Evolutionary conservation across 2,888 invertebrate genomes (phyloP), one percentile per base, ranked within the genome.

Genomic region (Dicyrtomina minuta): DNA sequence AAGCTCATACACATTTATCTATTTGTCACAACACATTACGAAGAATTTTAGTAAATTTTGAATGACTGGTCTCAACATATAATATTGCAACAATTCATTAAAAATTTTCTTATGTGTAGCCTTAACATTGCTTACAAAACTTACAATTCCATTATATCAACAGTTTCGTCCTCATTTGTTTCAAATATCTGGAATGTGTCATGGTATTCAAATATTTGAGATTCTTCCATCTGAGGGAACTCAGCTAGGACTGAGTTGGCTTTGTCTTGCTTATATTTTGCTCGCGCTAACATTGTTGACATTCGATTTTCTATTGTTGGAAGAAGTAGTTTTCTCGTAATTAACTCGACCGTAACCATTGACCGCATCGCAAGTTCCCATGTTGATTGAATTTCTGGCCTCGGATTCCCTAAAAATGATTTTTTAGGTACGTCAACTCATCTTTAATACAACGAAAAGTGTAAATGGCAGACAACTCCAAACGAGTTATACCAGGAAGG

Each of bases 101-200:
- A n/a, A n/a, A n/a, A n/a, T n/a, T n/a, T n/a, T n/a, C n/a, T n/a
- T n/a, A n/a, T n/a, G n/a, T n/a, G n/a, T n/a, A n/a, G n/a, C n/a
- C n/a, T n/a, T n/a, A n/a, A n/a, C n/a, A n/a, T n/a, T n/a, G n/a
- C n/a, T n/a, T n/a, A n/a, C n/a, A 39, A 59, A 33, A 27, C 27
- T 26, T 59, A 66, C 66, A 66, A 12, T 17, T 66, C 58, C 17
- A 17, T 20, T 1, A 46, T 49, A n/a, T 33, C 33, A 22, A 67
- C 49, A 8, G 12, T 26, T 6, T 59, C 58, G 27, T 67, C 67
- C 8, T 39, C 46, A 15, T 41, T 24, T 0, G 33, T 41, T 17
- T 59, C 60, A 67, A 67, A 67, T 24, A 67, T 33, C 33, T 67
- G 59, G 39, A 67, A 67, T 10, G 59, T 22, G 24, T 67, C 67